Evolutionary conservation across 2,888 invertebrate species (phyloP), one percentile per base, ranked within the genome.

Genomic region (Epinotia demarniana): DNA sequence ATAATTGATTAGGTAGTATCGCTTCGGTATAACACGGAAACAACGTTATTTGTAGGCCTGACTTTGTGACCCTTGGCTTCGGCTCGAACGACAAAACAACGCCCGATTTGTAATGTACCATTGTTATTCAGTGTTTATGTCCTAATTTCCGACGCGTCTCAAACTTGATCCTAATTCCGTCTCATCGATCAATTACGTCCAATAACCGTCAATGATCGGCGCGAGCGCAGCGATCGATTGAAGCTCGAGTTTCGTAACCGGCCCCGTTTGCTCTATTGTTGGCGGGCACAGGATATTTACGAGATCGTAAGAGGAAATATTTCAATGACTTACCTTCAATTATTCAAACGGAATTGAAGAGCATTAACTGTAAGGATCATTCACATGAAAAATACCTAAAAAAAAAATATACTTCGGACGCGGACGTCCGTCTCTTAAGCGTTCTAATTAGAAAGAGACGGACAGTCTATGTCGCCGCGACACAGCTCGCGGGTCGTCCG

Each of bases 161-260:
- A 39, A 57, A 62, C 68, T 68, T 73, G 68, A 55, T 62, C 43
- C 62, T 55, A 57, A 53, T 73, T 27, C 63, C 68, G 39, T 75
- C 70, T 80, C 69, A 69, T 66, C 64, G 73, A 82, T 80, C 80
- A 81, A 82, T 82, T 81, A 79, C 75, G 74, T 67, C 78, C 81
- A 81, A 79, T 80, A 77, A 71, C 43, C 33, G 69, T 46, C 74
- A 77, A 75, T 73, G 57, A 61, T 74, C 67, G 33, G 62, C 63
- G 62, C 39, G 73, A 66, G 73, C 63, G 77, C 73, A 72, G 66
- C 78, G 75, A 74, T 73, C 73, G 73, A 73, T 73, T 49, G 67
- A 61, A 61, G 66, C 19, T 55, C 43, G 46, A 57, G 68, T 73
- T 73, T 68, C 73, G 68, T 68, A 73, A 73, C 39, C 23, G 68